These are phyloP conservation scores for Eledona agricola DNA, from an alignment of 2,888 invertebrate species.

Conservation along the genomic window DNA sequence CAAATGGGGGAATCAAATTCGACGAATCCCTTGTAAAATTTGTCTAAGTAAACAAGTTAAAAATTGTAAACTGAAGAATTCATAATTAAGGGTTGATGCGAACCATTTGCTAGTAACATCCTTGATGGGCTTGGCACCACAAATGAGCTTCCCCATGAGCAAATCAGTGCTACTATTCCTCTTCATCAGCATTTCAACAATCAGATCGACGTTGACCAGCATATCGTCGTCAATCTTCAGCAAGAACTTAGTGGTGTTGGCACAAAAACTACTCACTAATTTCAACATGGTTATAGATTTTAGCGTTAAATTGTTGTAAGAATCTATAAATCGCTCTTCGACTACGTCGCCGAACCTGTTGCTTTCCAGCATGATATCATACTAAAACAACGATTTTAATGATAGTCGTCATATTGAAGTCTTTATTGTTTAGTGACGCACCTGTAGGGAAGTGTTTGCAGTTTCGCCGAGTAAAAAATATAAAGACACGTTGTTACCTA, in stretches of 20 bases:
- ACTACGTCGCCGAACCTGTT: slow-evolving; percentile 63
- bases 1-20: too few relatives aligned
- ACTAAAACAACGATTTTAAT: slow-evolving; percentile 18
- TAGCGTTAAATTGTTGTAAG: slow-evolving; percentile 86
- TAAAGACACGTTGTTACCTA: slow-evolving; percentile 61
- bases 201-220: slow-evolving; percentile 73
- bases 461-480: slow-evolving; percentile 71
- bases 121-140: slow-evolving; percentile 77
- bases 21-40: too few relatives aligned
- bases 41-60: too few relatives aligned
- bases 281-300: slow-evolving; percentile 88
- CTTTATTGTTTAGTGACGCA: slow-evolving; percentile 42
- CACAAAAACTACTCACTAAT: slow-evolving; percentile 77
- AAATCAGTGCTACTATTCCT: slow-evolving; percentile 61
- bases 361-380: slow-evolving; percentile 33
- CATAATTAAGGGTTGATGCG: slow-evolving; percentile 43
- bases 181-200: slow-evolving; percentile 43
- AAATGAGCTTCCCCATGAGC: slow-evolving; percentile 80
- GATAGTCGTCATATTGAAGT: neutral
- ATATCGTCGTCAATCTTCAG: slow-evolving; percentile 90
- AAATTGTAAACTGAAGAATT: too few relatives aligned
- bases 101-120: slow-evolving; percentile 82
- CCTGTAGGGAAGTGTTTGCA: slow-evolving; percentile 67
- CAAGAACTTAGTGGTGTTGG: slow-evolving; percentile 67
- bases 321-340: slow-evolving; percentile 84